Evolutionary conservation across 2,797 vertebrate genomes (phyloP).

Genomic region (Hylomyscus alleni): DNA sequence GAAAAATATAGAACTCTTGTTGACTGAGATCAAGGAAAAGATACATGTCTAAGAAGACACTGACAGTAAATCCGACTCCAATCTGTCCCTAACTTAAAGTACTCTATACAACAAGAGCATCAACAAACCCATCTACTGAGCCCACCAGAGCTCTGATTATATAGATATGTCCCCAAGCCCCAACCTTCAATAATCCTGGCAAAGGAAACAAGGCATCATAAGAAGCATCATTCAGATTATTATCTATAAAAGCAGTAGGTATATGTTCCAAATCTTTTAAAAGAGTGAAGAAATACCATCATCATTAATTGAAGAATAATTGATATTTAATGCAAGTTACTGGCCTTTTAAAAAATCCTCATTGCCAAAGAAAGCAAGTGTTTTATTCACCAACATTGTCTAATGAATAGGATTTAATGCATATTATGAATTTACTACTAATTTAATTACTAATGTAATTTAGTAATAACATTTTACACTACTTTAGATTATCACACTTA

Average conservation of each 20-base stretch:
- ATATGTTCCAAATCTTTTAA: neutral
- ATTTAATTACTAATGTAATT: too few species aligned
- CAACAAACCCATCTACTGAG: neutral
- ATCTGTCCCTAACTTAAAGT: neutral
- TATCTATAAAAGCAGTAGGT: neutral
- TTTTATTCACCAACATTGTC: conserved; percentile 20
- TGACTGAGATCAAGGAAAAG: neutral
- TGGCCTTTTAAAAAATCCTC: neutral
- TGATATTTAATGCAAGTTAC: neutral
- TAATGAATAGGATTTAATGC: neutral
- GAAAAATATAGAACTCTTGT: too few species aligned
- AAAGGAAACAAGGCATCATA: neutral
- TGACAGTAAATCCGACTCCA: neutral
- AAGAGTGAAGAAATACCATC: neutral
- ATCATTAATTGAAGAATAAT: neutral
- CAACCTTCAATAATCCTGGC: neutral
- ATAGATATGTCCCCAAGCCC: neutral
- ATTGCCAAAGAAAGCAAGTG: conserved; percentile 11
- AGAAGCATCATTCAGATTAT: neutral
- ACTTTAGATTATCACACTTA: conserved; percentile 46
- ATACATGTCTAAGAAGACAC: neutral
- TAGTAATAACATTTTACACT: conserved; percentile 44
- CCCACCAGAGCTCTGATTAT: neutral
- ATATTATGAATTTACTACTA: neutral
- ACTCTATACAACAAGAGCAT: neutral